Conservation (phyloP, 2,113 vertebrate genomes). For the Grus americana region DNA sequence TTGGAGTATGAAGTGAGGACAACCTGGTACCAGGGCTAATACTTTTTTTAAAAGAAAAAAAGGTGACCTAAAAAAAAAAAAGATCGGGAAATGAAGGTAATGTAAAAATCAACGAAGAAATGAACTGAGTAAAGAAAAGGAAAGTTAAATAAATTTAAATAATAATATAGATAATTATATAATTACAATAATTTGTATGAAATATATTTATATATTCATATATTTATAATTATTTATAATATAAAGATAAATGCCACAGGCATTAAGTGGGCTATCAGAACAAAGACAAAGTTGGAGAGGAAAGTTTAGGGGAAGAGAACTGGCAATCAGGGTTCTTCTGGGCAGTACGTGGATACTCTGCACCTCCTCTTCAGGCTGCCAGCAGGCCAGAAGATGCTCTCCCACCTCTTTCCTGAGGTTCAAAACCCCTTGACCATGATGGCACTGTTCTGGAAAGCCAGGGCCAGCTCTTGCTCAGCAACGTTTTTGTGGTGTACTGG, state of each 20-base stretch:
- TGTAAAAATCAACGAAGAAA: neutral
- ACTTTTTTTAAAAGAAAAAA: neutral
- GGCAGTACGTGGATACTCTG: neutral
- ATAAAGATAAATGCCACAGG: neutral
- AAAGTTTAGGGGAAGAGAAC: neutral
- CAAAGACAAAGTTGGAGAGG: neutral
- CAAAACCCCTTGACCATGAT: neutral
- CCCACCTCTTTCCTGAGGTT: constrained; percentile 11
- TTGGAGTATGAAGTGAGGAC: neutral
- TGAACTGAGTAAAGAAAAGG: neutral
- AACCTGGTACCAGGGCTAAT: neutral
- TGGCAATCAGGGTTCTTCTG: neutral
- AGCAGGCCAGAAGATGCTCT: constrained; percentile 1
- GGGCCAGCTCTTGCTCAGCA: constrained; percentile 41
- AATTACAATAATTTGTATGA: neutral
- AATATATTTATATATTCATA: neutral
- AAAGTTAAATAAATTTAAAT: neutral
- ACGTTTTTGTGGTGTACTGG: neutral
- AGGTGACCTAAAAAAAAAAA: neutral
- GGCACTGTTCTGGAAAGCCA: constrained; percentile 9
- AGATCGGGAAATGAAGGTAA: neutral
- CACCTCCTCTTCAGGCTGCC: neutral
- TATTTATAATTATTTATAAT: neutral
- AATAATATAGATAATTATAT: neutral
- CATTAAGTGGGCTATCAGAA: neutral